Conservation (phyloP, 2,888 invertebrate species). For the Bedellia somnulentella region DNA sequence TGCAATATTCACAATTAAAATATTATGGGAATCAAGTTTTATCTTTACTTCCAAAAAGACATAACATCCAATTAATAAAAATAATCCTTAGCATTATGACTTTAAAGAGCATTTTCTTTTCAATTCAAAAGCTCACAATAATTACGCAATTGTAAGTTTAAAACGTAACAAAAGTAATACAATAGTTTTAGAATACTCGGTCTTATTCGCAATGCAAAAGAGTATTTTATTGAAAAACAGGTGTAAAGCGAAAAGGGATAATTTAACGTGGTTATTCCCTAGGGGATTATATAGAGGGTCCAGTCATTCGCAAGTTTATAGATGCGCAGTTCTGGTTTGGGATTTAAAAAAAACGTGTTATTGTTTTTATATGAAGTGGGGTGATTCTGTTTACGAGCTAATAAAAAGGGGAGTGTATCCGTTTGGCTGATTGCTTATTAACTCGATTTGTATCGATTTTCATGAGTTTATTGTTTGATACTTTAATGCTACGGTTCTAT, state of each 20-base stretch:
- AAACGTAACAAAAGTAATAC: too few species aligned
- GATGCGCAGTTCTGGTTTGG: conserved; percentile 38
- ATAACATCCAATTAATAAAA: conserved; percentile 4
- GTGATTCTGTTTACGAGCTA: conserved; percentile 39
- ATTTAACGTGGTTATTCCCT: too few species aligned
- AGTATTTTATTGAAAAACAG: too few species aligned
- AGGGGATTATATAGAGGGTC: conserved; percentile 18
- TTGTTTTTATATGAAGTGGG: conserved; percentile 34
- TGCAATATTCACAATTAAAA: conserved; percentile 49
- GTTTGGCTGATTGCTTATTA: background rate
- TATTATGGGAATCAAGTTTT: conserved; percentile 55
- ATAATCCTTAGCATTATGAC: too few species aligned
- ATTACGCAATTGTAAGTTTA: too few species aligned
- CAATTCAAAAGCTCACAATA: conserved; percentile 10
- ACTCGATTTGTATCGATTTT: conserved; percentile 4
- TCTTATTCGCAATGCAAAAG: too few species aligned
- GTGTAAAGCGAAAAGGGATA: too few species aligned
- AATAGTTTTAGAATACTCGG: too few species aligned
- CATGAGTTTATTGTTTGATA: background rate
- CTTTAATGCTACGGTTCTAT: background rate
- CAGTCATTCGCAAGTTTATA: conserved; percentile 51
- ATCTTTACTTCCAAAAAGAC: conserved; percentile 14
- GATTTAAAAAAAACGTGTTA: conserved; percentile 53
- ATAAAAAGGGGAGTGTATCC: conserved; percentile 33
- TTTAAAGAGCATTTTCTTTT: too few species aligned